Base-by-base conservation (phyloP, 2,113 vertebrate species). In the Lucifuga dentata region DNA sequence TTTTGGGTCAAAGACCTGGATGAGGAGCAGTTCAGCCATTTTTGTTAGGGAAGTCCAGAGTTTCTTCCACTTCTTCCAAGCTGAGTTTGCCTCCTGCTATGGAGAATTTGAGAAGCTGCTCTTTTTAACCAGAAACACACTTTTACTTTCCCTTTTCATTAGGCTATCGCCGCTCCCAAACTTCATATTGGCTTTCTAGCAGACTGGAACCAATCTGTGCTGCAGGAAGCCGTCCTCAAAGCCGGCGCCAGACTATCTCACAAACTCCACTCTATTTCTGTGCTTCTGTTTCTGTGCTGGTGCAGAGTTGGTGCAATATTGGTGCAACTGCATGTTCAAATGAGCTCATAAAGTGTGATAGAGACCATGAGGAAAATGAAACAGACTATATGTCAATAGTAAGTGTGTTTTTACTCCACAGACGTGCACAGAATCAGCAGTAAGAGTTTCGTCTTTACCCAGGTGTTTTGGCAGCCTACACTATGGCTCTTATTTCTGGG, bases 201-300 rank as follows among this genome's bases (percentile, higher is more conserved):
- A 83, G 83, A 87, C 79, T 81, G 79, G 81, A 87, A 83, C 83
- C 71, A 88, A 89, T 80, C 61, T 49, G 76, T 53, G 67, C 35
- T 45, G 62, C 53, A 75, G 76, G 62, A 74, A 58, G 53, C 51
- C 41, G 56, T 69, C 67, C 80, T 68, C 45, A 69, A 73, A 86
- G 83, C 74, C 2, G 73, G 35, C 4, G 11, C 41, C 44, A 36
- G 49, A 57, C 77, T 80, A 86, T 86, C 70, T 80, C 69, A 29
- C 26, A 29, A 3, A 29, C 26, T 29, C 29, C 52, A 64, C 62
- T 74, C 72, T 73, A 35, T 68, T 52, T 70, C 58, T 80, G 46
- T 61, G 66, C 70, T 52, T 46, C 23, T 19, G 6, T 46, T 75
- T n/a, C 23, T 50, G 26, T 46, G 41, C 20, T 9, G 52, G 44